Evolutionary conservation across 2,888 invertebrate genomes (phyloP), one percentile per base, ranked within the genome.

Genomic region (Yponomeuta plumbellus): DNA sequence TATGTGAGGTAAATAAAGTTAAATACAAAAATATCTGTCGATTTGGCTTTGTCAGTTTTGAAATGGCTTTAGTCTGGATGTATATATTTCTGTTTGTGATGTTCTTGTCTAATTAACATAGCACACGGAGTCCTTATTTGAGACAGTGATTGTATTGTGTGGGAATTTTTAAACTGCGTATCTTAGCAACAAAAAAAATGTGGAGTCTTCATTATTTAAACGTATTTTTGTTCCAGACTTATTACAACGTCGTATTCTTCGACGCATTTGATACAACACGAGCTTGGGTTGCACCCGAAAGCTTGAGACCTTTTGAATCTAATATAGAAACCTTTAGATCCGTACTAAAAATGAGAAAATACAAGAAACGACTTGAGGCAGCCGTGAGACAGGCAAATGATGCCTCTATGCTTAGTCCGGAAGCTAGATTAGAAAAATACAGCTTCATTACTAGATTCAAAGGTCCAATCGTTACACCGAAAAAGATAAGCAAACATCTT

Each of bases 221-320:
- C 1, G 4, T 61, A 64, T 65, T 61, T 61, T 65, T 66, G 70
- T 89, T 86, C 20, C 83, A 93, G 93, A 90, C 85, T 0, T 83
- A 86, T 69, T 93, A 93, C 73, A 87, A 92, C 71, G 92, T 93
- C 1, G 88, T 86, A 11, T 93, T 93, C 73, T 92, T 93, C 67
- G 90, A 92, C 68, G 73, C 80, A 0, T 67, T 70, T 20, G 80
- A 85, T 11, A 86, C 84, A 1, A 83, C 89, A 26, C 77, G 90
- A 69, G 85, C 87, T 0, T 93, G 93, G 93, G 70, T 93, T 2
- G 65, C 78, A 26, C 79, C 84, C 0, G 73, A 76, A 2, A 74
- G 84, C 21, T 67, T 93, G 1, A 83, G 82, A 63, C 83, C 91
- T 0, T 92, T 83, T 70, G 66, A 68, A 1, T 40, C 73, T 1